Conservation (phyloP, 2,113 vertebrate genomes). For the Carlito syrichta region DNA sequence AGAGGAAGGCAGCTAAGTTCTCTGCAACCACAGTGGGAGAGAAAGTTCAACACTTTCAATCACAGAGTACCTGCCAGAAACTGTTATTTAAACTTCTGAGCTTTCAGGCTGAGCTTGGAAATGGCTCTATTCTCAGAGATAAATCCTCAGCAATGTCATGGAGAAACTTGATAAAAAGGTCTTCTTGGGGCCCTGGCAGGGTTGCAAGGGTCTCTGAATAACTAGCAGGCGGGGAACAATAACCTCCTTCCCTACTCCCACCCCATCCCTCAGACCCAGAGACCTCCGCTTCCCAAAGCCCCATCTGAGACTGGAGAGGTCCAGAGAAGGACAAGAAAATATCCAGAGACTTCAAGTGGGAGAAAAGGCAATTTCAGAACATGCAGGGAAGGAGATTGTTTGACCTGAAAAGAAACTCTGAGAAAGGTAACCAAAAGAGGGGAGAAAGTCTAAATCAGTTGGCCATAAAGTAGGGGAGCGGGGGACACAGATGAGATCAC, state of each 20-base stretch:
- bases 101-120: constrained; percentile 20
- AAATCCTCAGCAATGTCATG: not conserved
- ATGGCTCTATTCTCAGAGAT: not conserved
- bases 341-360: not conserved
- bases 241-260: not conserved
- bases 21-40: not conserved
- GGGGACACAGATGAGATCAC: not conserved
- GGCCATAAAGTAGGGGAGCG: not conserved
- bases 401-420: not conserved
- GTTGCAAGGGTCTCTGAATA: not conserved
- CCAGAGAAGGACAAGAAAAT: not conserved
- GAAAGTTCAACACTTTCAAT: not conserved
- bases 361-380: constrained; percentile 22
- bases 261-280: not conserved
- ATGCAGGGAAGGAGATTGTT: not conserved
- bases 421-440: not conserved
- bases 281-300: not conserved
- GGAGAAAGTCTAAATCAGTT: not conserved
- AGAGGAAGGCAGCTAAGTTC: not conserved
- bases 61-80: not conserved
- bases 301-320: not conserved
- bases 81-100: not conserved
- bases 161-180: not conserved
- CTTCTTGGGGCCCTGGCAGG: not conserved
- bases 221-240: not conserved